These are phyloP conservation scores for mouse (Mus musculus) DNA, from an alignment of 2,113 vertebrate genomes.

Conservation along the genomic window DNA sequence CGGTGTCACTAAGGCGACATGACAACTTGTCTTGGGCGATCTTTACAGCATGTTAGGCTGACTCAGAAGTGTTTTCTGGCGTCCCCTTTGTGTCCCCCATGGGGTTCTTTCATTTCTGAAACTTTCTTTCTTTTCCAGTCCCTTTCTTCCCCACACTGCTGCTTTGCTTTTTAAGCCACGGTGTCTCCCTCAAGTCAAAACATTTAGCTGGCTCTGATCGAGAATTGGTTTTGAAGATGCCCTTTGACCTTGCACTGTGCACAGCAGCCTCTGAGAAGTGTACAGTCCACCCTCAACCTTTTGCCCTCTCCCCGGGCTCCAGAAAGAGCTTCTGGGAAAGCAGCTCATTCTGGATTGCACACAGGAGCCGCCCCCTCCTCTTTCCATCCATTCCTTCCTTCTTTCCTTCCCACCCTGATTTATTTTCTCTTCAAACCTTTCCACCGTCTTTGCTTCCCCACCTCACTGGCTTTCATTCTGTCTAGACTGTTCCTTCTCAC, in stretches of 20 bases:
- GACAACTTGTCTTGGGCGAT: conserved; percentile 92
- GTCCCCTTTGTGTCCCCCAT: conserved; percentile 86
- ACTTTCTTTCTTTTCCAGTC: conserved; percentile 86
- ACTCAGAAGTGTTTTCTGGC: conserved; percentile 89
- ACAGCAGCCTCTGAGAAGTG: conserved; percentile 83
- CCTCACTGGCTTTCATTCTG: background rate
- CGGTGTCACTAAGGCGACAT: conserved; percentile 90
- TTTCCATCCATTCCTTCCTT: background rate
- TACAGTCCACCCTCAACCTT: conserved; percentile 78
- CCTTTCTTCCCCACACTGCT: conserved; percentile 86
- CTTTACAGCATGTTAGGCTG: conserved; percentile 91
- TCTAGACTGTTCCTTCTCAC: background rate
- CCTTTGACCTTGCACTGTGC: conserved; percentile 86
- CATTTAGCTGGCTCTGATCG: conserved; percentile 90
- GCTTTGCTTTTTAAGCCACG: conserved; percentile 89
- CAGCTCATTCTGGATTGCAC: background rate
- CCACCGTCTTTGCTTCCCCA: background rate
- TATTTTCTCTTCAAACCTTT: background rate
- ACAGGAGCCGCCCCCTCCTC: background rate
- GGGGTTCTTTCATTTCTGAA: conserved; percentile 71
- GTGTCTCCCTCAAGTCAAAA: conserved; percentile 91
- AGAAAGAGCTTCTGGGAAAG: background rate
- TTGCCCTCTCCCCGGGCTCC: conserved; percentile 54
- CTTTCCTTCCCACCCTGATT: background rate
- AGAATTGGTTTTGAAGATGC: conserved; percentile 89